Conservation (phyloP, 35 echinoderm and acorn worm species). For the Ophiothrix spiculata region DNA sequence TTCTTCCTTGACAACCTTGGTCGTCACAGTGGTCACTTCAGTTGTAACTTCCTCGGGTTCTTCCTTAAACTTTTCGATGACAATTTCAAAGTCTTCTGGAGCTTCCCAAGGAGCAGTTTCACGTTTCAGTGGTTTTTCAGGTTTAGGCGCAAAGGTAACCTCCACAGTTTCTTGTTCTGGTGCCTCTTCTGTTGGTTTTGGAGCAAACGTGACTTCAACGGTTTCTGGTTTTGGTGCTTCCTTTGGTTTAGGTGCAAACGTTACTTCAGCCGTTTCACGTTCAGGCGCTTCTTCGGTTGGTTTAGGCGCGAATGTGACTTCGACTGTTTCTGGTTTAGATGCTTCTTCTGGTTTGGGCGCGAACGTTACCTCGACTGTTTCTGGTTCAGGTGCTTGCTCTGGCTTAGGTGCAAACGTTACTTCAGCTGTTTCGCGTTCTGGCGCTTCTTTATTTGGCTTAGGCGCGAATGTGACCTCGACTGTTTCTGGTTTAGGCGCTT, state of each 20-base stretch:
- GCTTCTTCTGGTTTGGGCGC: conserved; percentile 2
- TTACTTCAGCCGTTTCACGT: not conserved
- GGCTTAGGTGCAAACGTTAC: not conserved
- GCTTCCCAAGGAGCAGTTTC: not conserved
- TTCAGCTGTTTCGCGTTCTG: not conserved
- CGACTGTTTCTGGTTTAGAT: not conserved
- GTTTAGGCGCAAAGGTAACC: not conserved
- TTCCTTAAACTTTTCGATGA: not conserved
- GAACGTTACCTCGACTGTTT: not conserved
- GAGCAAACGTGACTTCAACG: not conserved
- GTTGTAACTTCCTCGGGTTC: not conserved
- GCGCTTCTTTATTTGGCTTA: not conserved
- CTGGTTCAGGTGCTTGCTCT: not conserved
- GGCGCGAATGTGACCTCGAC: not conserved
- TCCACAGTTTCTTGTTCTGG: not conserved
- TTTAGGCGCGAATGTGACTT: not conserved
- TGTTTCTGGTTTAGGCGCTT: not conserved
- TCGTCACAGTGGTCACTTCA: not conserved
- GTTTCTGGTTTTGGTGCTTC: not conserved
- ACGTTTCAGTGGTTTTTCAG: conserved; percentile 12
- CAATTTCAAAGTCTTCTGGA: not conserved
- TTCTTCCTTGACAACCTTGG: not conserved
- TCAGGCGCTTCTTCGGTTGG: not conserved
- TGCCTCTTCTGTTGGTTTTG: not conserved
- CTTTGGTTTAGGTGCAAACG: not conserved